Evolutionary conservation across 2,888 invertebrate species (phyloP).

Genomic region (Agriopis aurantiaria): DNA sequence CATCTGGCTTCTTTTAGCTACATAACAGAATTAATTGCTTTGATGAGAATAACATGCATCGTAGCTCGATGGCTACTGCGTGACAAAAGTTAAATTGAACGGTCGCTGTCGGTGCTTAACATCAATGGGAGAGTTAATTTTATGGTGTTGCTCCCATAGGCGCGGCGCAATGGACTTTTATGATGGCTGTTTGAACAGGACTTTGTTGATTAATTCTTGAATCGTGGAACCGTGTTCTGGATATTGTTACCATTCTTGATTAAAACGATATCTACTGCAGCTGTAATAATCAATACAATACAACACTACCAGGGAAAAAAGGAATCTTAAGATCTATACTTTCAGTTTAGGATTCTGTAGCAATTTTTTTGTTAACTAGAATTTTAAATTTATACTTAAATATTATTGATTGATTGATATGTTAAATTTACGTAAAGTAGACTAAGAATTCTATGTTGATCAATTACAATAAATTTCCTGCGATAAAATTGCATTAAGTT

Average conservation of each 20-base stretch:
- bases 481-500: too few species aligned
- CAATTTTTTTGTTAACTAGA: too few species aligned
- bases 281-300: neutral
- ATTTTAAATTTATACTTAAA: too few species aligned
- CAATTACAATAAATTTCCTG: too few species aligned
- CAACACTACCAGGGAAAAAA: too few species aligned
- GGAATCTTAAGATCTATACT: too few species aligned
- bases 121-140: constrained; percentile 40
- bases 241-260: neutral
- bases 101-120: constrained; percentile 16
- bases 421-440: too few species aligned
- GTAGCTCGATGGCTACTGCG: constrained; percentile 32
- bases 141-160: constrained; percentile 27
- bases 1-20: constrained; percentile 29
- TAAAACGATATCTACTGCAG: neutral
- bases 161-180: constrained; percentile 20
- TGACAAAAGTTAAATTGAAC: constrained; percentile 45
- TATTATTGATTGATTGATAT: too few species aligned
- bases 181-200: constrained; percentile 2
- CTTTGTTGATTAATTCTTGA: constrained; percentile 20
- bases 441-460: too few species aligned
- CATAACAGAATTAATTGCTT: constrained; percentile 63
- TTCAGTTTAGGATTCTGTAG: too few species aligned
- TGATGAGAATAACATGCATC: constrained; percentile 67
- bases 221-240: neutral